Conservation (phyloP, 37 sponge, comb jelly and placozoan genomes). For the Corticium candelabrum region DNA sequence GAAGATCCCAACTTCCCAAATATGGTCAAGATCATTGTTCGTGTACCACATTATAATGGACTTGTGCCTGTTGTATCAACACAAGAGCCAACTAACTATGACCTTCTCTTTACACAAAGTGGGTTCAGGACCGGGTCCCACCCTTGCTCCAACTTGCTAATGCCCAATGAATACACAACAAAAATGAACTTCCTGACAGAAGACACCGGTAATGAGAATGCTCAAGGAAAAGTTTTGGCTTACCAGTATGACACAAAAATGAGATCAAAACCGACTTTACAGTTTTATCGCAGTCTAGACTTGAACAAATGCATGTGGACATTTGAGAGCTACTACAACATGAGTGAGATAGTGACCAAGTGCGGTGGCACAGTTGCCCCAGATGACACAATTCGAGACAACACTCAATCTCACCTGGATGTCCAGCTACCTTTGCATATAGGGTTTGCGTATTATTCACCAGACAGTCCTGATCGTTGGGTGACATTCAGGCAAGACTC, state of each 20-base stretch:
- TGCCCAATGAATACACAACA: not conserved
- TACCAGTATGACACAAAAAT: not conserved
- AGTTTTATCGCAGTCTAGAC: not conserved
- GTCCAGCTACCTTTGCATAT: not conserved
- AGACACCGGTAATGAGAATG: not conserved
- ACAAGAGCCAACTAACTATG: not conserved
- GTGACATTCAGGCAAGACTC: not conserved
- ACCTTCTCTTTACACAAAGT: not conserved
- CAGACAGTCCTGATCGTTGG: not conserved
- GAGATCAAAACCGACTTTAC: not conserved
- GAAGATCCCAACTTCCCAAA: not conserved
- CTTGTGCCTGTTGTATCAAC: not conserved
- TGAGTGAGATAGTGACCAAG: not conserved
- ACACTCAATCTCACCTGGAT: not conserved
- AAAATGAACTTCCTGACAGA: not conserved
- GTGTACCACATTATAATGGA: not conserved
- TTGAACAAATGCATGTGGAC: slow-evolving; percentile 2
- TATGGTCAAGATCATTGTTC: not conserved
- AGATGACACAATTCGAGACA: not conserved
- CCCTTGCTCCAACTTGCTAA: not conserved
- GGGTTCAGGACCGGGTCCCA: not conserved
- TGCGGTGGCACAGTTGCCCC: not conserved
- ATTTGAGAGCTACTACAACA: not conserved
- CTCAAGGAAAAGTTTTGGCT: not conserved
- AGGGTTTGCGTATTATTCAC: not conserved